These are phyloP conservation scores for Tuberolachnus salignus DNA, from an alignment of 2,888 invertebrate genomes.

Conservation along the genomic window DNA sequence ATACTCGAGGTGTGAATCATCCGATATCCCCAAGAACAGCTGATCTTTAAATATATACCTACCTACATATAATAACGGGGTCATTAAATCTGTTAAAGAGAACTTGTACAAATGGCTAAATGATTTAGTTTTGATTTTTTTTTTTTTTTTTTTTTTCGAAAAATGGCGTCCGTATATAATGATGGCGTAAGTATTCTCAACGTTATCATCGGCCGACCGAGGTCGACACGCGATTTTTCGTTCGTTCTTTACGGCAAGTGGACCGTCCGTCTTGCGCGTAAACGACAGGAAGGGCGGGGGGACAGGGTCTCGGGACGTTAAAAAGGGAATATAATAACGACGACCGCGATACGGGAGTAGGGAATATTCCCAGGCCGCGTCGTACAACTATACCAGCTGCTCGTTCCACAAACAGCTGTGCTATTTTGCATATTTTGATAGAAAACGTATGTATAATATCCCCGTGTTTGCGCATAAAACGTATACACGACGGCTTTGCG, in stretches of 20 bases:
- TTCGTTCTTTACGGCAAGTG: background rate
- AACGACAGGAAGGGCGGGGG: background rate
- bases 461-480: constrained; percentile 5
- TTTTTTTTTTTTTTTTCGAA: background rate
- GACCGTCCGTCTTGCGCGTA: background rate
- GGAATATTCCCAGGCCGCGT: constrained; percentile 47
- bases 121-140: background rate
- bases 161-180: background rate
- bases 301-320: background rate
- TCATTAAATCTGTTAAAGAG: constrained; percentile 30
- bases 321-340: constrained; percentile 28
- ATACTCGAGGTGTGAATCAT: constrained; percentile 55
- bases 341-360: background rate
- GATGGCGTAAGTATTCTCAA: background rate
- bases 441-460: constrained; percentile 28
- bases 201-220: background rate
- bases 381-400: constrained; percentile 41
- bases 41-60: constrained; percentile 37
- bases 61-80: too few relatives aligned
- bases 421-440: constrained; percentile 50
- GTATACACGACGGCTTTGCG: background rate
- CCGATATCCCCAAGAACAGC: constrained; percentile 51
- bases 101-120: background rate
- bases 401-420: constrained; percentile 53
- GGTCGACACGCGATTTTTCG: too few relatives aligned